phyloP scores from a whole-genome alignment of 2,797 vertebrate genomes.

The Merluccius polli region DNA sequence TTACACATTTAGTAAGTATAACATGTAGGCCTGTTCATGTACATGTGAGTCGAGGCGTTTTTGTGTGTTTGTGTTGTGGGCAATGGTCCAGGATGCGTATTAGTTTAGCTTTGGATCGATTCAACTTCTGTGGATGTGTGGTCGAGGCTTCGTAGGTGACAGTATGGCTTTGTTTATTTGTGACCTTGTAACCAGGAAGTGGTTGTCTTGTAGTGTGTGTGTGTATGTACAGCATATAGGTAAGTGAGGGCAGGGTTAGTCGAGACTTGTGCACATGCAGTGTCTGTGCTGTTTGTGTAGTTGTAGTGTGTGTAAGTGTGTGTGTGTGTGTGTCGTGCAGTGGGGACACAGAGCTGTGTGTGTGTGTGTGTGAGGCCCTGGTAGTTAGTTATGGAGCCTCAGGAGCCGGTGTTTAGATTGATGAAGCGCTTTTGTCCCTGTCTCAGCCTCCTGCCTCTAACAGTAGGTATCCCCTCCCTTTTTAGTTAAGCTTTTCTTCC shows the following conservation, averaged over 20 bases:
- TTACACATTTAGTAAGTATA: background rate
- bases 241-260: too few relatives aligned
- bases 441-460: conserved; percentile 72
- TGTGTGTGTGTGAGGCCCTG: conserved; percentile 25
- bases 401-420: conserved; percentile 70
- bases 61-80: too few relatives aligned
- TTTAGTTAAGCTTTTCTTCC: too few relatives aligned
- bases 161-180: conserved; percentile 16
- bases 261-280: background rate
- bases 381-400: conserved; percentile 64
- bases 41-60: background rate
- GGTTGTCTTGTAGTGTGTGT: conserved; percentile 7
- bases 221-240: conserved; percentile 14
- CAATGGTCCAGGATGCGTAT: background rate
- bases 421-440: conserved; percentile 89
- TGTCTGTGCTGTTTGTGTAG: background rate
- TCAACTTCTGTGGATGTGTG: background rate
- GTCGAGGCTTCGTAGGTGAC: background rate
- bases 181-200: conserved; percentile 2
- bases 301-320: conserved; percentile 17
- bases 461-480: conserved; percentile 70
- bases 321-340: conserved; percentile 6
- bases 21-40: background rate
- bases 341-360: conserved; percentile 13
- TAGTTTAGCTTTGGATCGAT: background rate